Evolutionary conservation across 2,797 vertebrate species (phyloP).

Genomic region (Sarcoramphus papa): DNA sequence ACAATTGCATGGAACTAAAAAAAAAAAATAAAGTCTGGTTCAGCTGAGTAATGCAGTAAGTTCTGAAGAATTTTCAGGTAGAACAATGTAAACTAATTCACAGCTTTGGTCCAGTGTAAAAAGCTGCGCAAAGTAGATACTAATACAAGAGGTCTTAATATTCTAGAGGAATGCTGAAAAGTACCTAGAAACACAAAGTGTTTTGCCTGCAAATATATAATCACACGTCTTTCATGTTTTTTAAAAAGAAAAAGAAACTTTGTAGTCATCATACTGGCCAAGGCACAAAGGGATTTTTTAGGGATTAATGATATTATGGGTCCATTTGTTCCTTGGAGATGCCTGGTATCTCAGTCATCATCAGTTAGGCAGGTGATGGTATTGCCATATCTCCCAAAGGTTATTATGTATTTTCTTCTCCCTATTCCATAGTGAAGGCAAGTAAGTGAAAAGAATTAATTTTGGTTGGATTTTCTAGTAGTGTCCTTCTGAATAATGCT

Average conservation of each 20-base stretch:
- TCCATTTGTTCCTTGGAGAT: background rate
- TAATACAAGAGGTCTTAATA: background rate
- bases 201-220: background rate
- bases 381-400: background rate
- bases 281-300: background rate
- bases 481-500: background rate
- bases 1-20: background rate
- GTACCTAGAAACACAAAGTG: background rate
- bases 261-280: background rate
- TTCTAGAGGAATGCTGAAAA: background rate
- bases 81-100: background rate
- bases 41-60: background rate
- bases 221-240: fast-evolving
- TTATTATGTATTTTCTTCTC: background rate
- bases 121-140: background rate
- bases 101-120: background rate
- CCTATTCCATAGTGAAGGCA: background rate
- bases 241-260: background rate
- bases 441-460: background rate
- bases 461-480: background rate
- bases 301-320: background rate
- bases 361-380: background rate
- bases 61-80: background rate
- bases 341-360: background rate
- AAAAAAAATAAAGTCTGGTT: background rate